These are phyloP conservation scores for Saxidomus purpurata DNA, from an alignment of 1,140 invertebrate species.

Conservation along the genomic window DNA sequence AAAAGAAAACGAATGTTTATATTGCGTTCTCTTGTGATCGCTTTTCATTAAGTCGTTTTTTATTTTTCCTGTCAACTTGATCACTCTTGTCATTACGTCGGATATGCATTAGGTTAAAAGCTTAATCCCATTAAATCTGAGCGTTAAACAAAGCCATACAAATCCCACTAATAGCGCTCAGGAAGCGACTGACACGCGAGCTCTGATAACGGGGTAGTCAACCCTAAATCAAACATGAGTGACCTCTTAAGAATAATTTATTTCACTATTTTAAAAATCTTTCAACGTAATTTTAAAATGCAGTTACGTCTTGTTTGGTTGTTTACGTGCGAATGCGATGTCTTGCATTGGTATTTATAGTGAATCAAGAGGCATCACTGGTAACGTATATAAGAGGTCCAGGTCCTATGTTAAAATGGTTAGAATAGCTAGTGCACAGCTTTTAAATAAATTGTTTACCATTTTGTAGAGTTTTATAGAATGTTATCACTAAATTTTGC, in stretches of 20 bases:
- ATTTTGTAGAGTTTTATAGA: too few relatives aligned
- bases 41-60: conserved; percentile 10
- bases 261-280: neutral
- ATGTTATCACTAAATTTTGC: too few relatives aligned
- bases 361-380: too few relatives aligned
- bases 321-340: too few relatives aligned
- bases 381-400: too few relatives aligned
- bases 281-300: neutral
- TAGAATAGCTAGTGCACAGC: too few relatives aligned
- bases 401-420: too few relatives aligned
- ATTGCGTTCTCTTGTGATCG: neutral
- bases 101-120: conserved; percentile 32
- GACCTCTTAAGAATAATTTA: conserved; percentile 7
- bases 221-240: neutral
- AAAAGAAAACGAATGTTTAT: neutral
- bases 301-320: too few relatives aligned
- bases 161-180: conserved; percentile 2
- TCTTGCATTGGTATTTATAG: too few relatives aligned
- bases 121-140: conserved; percentile 20
- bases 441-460: too few relatives aligned
- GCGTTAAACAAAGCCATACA: neutral
- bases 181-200: conserved; percentile 34
- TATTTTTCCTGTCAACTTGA: neutral
- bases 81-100: conserved; percentile 4
- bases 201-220: conserved; percentile 13